Conservation (phyloP, 2,888 invertebrate species). For the Diaprepes abbreviatus region DNA sequence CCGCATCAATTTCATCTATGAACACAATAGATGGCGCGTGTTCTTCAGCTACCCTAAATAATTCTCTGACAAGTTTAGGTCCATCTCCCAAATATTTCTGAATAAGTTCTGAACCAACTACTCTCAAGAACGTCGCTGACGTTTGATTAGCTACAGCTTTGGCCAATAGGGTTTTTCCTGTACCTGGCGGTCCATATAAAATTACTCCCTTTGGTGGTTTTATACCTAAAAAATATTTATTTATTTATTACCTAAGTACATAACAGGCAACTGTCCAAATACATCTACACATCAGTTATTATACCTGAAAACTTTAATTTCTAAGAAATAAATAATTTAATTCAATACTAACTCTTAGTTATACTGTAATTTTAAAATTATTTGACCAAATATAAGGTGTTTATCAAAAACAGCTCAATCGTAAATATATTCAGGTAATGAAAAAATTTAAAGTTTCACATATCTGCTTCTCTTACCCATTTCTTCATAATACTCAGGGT, state of each 20-base stretch:
- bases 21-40: conserved; percentile 99
- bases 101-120: conserved; percentile 99
- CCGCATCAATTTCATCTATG: conserved; percentile 99
- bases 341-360: too few relatives aligned
- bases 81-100: conserved; percentile 99
- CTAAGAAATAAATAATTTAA: too few relatives aligned
- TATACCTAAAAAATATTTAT: conserved; percentile 70
- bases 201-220: conserved; percentile 99
- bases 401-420: too few relatives aligned
- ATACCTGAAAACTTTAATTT: not conserved
- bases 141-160: conserved; percentile 99
- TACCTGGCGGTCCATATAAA: conserved; percentile 97
- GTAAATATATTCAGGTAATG: too few relatives aligned
- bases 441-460: too few relatives aligned
- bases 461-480: conserved; percentile 91
- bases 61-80: conserved; percentile 96
- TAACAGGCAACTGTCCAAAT: too few relatives aligned
- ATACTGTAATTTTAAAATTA: too few relatives aligned
- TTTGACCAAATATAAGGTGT: too few relatives aligned
- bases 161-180: conserved; percentile 97
- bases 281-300: not conserved
- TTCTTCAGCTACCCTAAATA: conserved; percentile 99
- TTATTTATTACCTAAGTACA: too few relatives aligned
- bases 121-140: conserved; percentile 97
- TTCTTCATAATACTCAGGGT: conserved; percentile 99